Evolutionary conservation across 2,797 vertebrate genomes (phyloP).

Genomic region (Sebastes cheni): DNA sequence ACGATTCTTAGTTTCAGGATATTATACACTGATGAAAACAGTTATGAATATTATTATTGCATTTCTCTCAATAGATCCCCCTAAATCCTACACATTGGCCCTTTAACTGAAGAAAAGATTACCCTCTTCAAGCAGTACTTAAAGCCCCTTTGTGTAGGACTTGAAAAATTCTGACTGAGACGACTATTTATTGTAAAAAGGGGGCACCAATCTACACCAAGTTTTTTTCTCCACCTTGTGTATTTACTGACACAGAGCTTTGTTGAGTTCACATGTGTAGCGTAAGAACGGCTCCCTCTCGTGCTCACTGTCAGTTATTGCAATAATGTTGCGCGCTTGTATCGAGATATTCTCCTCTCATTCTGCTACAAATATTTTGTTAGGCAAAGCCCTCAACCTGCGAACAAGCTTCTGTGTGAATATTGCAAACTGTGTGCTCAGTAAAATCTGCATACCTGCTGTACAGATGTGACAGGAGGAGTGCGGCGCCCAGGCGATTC

Average conservation of each 20-base stretch:
- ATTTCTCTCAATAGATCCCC: not conserved
- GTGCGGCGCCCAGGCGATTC: constrained; percentile 94
- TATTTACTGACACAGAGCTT: not conserved
- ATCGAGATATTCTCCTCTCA: not conserved
- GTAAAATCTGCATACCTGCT: constrained; percentile 80
- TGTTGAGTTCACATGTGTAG: not conserved
- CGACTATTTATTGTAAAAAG: too few relatives aligned
- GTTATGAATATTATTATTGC: not conserved
- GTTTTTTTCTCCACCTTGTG: not conserved
- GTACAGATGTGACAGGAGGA: constrained; percentile 97
- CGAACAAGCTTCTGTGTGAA: not conserved
- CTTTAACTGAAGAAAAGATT: not conserved
- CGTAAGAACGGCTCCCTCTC: not conserved
- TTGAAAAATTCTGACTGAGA: not conserved
- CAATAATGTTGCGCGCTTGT: not conserved
- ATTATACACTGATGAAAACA: not conserved
- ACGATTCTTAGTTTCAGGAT: not conserved
- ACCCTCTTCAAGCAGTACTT: not conserved
- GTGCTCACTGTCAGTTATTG: not conserved
- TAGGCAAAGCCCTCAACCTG: not conserved
- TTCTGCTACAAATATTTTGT: not conserved
- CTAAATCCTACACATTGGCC: not conserved
- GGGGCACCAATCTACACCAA: too few relatives aligned
- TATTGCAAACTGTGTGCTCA: not conserved
- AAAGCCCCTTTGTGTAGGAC: not conserved